A percentile compares a stretch with the other conserved stretches of the same genome.
Evolutionary conservation across 2,113 vertebrate genomes (phyloP).

Genomic region (Falcunculus frontatus): DNA sequence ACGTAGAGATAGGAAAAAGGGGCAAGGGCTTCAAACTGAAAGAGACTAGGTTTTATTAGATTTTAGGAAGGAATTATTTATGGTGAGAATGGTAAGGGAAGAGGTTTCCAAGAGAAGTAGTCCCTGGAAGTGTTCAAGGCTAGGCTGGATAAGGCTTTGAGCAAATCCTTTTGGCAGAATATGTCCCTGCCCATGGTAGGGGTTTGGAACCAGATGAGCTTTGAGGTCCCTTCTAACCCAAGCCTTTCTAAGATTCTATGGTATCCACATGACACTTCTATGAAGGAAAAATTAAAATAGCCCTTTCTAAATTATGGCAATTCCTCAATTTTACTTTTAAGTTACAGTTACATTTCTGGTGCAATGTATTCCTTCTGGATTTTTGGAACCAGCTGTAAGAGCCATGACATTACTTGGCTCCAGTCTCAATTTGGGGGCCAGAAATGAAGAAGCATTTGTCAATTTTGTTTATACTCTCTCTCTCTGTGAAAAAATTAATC

Average conservation of each 20-base stretch:
- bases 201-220: neutral
- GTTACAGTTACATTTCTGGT: neutral
- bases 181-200: neutral
- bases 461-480: neutral
- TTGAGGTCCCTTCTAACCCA: neutral
- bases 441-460: neutral
- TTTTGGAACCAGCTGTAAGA: neutral
- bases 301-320: neutral
- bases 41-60: neutral
- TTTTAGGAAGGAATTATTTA: neutral
- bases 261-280: neutral
- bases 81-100: neutral
- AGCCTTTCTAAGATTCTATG: neutral
- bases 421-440: neutral
- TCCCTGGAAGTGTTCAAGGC: neutral
- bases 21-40: neutral
- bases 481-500: neutral
- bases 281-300: neutral
- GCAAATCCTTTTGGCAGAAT: fast-evolving
- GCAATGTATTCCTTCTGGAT: neutral
- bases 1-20: neutral
- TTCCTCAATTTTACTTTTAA: neutral
- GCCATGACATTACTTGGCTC: neutral
- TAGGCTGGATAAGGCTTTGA: neutral
- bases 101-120: neutral